Evolutionary conservation across 1,140 invertebrate species (phyloP).

Genomic region (Phortica variegata): DNA sequence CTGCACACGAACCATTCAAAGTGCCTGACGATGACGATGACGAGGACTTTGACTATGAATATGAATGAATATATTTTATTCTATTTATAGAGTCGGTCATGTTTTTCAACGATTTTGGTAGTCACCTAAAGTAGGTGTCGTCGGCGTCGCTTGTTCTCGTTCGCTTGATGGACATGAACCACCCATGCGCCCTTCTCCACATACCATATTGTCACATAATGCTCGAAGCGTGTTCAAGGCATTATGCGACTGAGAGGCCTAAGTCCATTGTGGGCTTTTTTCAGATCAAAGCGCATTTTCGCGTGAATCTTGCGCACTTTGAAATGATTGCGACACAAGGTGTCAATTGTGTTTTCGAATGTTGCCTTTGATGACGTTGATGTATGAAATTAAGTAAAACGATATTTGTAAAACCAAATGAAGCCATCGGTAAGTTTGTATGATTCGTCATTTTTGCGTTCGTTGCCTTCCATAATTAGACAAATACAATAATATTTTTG

Average conservation of each 20-base stretch:
- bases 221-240: constrained; percentile 43
- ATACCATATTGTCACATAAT: too few species aligned
- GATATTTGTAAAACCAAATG: too few species aligned
- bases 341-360: constrained; percentile 6
- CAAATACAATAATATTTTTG: too few species aligned
- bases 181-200: too few species aligned
- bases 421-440: too few species aligned
- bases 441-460: too few species aligned
- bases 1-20: background rate
- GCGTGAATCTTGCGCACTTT: too few species aligned
- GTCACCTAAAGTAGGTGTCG: too few species aligned
- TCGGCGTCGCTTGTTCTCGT: too few species aligned
- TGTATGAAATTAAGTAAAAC: constrained; percentile 22
- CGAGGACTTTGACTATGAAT: constrained; percentile 6
- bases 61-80: constrained; percentile 22
- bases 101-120: too few species aligned
- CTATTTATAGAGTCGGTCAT: background rate
- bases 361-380: constrained; percentile 23
- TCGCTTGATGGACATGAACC: too few species aligned
- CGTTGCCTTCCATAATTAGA: too few species aligned
- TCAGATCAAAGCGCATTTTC: constrained; percentile 40
- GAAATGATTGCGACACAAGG: constrained; percentile 7
- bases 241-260: constrained; percentile 44
- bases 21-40: constrained; percentile 5
- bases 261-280: constrained; percentile 32